Evolutionary conservation across 1,140 invertebrate species (phyloP).

Genomic region (Euschistus heros): DNA sequence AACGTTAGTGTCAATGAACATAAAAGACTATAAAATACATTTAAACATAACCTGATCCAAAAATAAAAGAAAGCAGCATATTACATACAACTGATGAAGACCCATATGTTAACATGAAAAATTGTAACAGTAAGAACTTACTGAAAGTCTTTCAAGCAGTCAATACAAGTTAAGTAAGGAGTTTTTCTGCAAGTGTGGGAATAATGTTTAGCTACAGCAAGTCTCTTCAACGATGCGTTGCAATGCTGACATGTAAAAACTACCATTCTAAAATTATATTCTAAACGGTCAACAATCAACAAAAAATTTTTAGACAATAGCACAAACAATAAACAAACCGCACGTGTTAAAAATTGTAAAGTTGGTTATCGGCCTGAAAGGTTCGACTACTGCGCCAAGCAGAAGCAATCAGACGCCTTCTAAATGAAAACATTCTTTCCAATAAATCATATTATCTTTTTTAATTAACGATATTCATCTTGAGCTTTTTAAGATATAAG

Average conservation of each 20-base stretch:
- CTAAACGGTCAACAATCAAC: too few species aligned
- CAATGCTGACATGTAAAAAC: conserved; percentile 23
- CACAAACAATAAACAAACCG: too few species aligned
- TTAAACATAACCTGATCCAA: neutral
- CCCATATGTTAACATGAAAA: neutral
- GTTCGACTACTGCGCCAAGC: too few species aligned
- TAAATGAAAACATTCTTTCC: too few species aligned
- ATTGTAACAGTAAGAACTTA: conserved; percentile 3
- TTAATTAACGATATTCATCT: too few species aligned
- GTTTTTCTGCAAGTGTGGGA: neutral
- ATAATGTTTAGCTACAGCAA: conserved; percentile 17
- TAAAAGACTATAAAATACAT: neutral
- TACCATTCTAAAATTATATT: conserved; percentile 15
- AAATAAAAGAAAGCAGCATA: neutral
- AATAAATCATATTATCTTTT: too few species aligned
- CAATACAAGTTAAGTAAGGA: conserved; percentile 18
- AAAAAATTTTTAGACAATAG: too few species aligned
- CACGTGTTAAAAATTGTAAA: too few species aligned
- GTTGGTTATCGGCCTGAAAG: too few species aligned
- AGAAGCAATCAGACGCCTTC: too few species aligned
- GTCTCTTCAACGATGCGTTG: conserved; percentile 17
- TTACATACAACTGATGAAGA: neutral
- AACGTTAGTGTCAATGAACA: too few species aligned
- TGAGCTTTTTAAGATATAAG: too few species aligned
- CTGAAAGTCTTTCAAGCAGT: conserved; percentile 21